Base-by-base conservation (phyloP, 2,888 invertebrate genomes). In the Cerastoderma edule region DNA sequence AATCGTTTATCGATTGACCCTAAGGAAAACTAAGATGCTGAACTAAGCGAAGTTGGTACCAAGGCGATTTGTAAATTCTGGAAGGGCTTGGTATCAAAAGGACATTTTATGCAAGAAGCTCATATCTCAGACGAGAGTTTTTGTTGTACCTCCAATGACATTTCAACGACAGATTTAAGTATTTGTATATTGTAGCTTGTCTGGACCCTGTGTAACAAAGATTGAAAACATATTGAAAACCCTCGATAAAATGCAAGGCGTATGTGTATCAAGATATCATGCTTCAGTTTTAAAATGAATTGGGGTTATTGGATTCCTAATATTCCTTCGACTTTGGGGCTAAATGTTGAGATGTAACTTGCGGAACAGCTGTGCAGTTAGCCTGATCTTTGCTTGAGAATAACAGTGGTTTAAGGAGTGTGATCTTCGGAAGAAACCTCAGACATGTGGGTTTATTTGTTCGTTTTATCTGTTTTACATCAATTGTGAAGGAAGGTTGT, bases 21-120 rank as follows among this genome's bases (percentile, higher is more conserved):
- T 53, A 24, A 27, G 76, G 82, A 56, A 33, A 69, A 35, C 74
- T 76, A 1, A 77, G 57, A 68, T 82, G 78, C 13, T 82, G 82
- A 8, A 77, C 77, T 0, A 82, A 56, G 8, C 82, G n/a, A 64
- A 66, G 75, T 28, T 76, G 57, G 8, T 74, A 64, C 0, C 0
- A 74, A 74, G 1, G 71, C 71, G 3, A 73, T 53, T 30, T 73
- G 65, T 3, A 75, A 16, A 39, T 56, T 60, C 1, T 44, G 27
- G 33, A 72, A 67, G 2, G 72, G 72, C 2, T n/a, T 16, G 1
- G 22, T 13, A 16, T 5, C 4, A 39, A 72, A 67, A 27, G 72
- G 72, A 6, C 72, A 67, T n/a, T 35, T 48, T 24, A 73, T 39
- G 2, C 73, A 32, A 10, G 30, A 30, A 13, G 35, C 32, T 1